A percentile compares a stretch with the other conserved stretches of the same genome.
Conservation (phyloP, 2,888 invertebrate genomes). For the Halictus ligatus region DNA sequence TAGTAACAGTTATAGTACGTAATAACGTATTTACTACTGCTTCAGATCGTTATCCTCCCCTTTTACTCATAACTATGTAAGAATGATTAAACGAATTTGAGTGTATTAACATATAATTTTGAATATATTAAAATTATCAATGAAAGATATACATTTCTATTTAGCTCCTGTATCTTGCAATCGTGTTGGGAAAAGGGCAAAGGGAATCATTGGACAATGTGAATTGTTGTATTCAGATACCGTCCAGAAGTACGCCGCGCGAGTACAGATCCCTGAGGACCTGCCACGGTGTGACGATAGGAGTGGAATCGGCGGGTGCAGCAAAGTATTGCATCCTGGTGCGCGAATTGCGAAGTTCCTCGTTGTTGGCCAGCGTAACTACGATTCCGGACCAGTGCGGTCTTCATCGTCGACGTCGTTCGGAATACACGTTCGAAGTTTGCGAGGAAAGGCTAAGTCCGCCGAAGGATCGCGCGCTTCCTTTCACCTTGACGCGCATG, state of each 20-base stretch:
- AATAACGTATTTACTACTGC: too few species aligned
- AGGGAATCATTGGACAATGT: not conserved
- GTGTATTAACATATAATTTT: too few species aligned
- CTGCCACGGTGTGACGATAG: slow-evolving; percentile 79
- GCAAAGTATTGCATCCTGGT: slow-evolving; percentile 80
- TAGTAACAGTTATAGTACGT: too few species aligned
- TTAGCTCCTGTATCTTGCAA: too few species aligned
- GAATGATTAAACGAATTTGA: too few species aligned
- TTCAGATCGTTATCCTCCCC: too few species aligned
- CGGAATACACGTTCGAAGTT: slow-evolving; percentile 76
- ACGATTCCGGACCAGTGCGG: slow-evolving; percentile 78
- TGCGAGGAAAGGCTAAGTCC: slow-evolving; percentile 77
- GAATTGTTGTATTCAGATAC: slow-evolving; percentile 66
- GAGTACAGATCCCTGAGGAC: slow-evolving; percentile 76
- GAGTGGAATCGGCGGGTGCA: slow-evolving; percentile 78
- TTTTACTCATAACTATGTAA: too few species aligned
- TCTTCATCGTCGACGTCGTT: slow-evolving; percentile 77
- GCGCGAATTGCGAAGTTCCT: slow-evolving; percentile 73
- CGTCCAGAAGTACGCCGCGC: slow-evolving; percentile 74
- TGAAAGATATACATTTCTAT: too few species aligned
- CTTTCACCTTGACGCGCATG: slow-evolving; percentile 76
- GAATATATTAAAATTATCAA: too few species aligned
- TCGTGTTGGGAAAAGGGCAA: not conserved
- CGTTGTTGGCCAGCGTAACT: slow-evolving; percentile 69
- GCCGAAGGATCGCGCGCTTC: slow-evolving; percentile 73